Evolutionary conservation across 2,888 invertebrate genomes (phyloP), one percentile per base, ranked within the genome.

Genomic region (Andrena marginata): DNA sequence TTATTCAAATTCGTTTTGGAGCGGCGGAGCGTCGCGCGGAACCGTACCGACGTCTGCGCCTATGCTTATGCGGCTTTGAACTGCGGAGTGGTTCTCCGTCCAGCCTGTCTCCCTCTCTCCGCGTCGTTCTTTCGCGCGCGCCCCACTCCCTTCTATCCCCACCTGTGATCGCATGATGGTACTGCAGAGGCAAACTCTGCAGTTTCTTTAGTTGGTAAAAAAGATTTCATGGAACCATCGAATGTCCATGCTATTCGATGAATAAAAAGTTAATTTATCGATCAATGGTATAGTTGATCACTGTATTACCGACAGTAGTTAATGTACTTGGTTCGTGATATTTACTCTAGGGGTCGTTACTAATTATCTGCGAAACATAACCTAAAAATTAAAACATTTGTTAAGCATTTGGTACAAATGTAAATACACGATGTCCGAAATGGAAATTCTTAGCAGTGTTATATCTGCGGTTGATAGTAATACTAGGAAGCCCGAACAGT

Each of bases 401-500:
- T 48, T 60, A 13, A n/a, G 26, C 8, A 10, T 26, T 49, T 56
- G 23, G 64, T 69, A 63, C 71, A 72, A 74, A 84, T 80, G 69
- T 77, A 42, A 54, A 64, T 70, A 23, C 29, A 84, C 23, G 72
- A 92, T 92, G 92, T 80, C 88, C 3, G 82, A 77, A 33, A 71
- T 72, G 54, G 80, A 80, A 42, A 64, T 91, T 64, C 77, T 92
- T 67, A 78, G 86, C 60, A 71, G 81, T 65, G 76, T 92, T 63
- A 73, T 90, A 69, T 77, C 85, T 20, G 76, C 75, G 0, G 72
- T 94, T 31, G 89, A 92, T 29, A 82, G 33, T 60, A 84, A 89
- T 64, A 93, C 94, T 23, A 90, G 90, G 33, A 92, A 92, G 70
- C 89, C 92, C 0, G 93, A 93, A 82, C 87, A 92, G 78, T 94